Evolutionary conservation across 2,888 invertebrate species (phyloP).

Genomic region (Buathra laborator): DNA sequence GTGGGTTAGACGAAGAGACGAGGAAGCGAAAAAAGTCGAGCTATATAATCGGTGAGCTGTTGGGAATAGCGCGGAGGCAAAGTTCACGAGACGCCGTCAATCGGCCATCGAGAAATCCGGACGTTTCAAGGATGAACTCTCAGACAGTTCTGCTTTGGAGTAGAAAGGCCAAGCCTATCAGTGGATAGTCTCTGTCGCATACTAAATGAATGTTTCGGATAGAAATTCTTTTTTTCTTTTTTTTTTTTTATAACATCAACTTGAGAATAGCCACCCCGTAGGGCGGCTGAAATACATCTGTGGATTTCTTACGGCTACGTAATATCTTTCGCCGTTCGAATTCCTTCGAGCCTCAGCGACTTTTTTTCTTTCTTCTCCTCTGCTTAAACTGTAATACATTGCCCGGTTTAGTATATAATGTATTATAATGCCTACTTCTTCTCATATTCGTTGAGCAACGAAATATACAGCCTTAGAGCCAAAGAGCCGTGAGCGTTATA

Average conservation of each 20-base stretch:
- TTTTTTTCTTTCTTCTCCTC: background rate
- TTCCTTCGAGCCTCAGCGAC: background rate
- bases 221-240: background rate
- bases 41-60: background rate
- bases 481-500: slow-evolving; percentile 68
- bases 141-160: slow-evolving; percentile 2
- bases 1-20: background rate
- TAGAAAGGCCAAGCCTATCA: slow-evolving; percentile 10
- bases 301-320: background rate
- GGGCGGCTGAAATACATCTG: background rate
- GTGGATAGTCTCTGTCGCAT: background rate
- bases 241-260: background rate
- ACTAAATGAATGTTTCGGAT: background rate
- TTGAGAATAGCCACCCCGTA: background rate
- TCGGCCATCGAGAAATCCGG: slow-evolving; percentile 8
- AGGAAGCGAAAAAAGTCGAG: background rate
- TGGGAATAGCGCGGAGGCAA: slow-evolving; percentile 28
- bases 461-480: slow-evolving; percentile 48
- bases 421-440: slow-evolving; percentile 54
- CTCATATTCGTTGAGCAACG: slow-evolving; percentile 58
- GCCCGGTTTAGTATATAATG: background rate
- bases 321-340: background rate
- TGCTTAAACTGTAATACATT: background rate
- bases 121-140: slow-evolving; percentile 42
- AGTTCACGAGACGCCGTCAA: slow-evolving; percentile 45